A percentile compares a stretch with the other conserved stretches of the same genome.
Conservation (phyloP, 1,140 invertebrate genomes). For the Rhopalosiphum maidis region DNA sequence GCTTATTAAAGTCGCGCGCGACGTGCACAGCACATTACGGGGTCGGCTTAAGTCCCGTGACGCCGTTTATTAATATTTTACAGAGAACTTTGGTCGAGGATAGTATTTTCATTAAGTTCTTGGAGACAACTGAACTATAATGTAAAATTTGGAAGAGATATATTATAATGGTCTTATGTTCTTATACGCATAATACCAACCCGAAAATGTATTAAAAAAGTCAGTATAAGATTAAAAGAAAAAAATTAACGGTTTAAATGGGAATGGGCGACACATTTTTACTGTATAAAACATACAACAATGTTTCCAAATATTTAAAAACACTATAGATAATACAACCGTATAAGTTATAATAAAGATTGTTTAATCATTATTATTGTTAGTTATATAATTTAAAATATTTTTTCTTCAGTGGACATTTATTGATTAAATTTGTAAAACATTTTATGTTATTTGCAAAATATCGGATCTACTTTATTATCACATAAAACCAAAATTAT, state of each 20-base stretch:
- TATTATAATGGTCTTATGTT: neutral
- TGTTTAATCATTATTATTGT: too few relatives aligned
- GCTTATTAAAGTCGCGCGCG: conserved; percentile 53
- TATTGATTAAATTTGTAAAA: neutral
- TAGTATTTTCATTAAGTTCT: conserved; percentile 54
- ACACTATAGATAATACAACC: neutral
- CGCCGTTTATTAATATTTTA: conserved; percentile 57
- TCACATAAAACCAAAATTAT: neutral
- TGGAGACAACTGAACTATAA: conserved; percentile 17
- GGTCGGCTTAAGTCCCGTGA: conserved; percentile 51
- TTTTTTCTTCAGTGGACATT: neutral
- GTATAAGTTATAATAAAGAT: neutral
- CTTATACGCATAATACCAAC: neutral
- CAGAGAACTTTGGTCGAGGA: neutral
- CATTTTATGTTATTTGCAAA: neutral
- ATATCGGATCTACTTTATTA: neutral
- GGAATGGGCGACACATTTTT: neutral
- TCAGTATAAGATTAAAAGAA: neutral
- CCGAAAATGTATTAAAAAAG: neutral
- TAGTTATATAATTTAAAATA: too few relatives aligned
- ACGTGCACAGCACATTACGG: conserved; percentile 24
- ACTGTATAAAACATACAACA: neutral
- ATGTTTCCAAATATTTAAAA: neutral
- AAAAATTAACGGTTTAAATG: neutral
- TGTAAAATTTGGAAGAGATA: neutral